Evolutionary conservation across 2,888 invertebrate genomes (phyloP).

Genomic region (Mesorhabditis belari): DNA sequence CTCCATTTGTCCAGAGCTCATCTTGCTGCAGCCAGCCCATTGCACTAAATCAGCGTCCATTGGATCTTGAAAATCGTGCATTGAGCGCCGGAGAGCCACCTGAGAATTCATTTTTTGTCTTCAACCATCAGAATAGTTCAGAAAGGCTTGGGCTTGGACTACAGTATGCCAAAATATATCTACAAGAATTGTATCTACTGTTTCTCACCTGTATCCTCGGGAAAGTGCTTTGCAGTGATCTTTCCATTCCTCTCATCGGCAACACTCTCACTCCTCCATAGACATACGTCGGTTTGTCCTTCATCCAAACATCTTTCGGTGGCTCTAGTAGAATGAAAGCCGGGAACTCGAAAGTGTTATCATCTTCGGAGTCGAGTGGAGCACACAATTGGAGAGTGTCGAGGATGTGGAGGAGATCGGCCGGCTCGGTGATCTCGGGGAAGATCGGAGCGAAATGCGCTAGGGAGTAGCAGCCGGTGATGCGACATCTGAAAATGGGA

Average conservation of each 20-base stretch:
- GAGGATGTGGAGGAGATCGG: constrained; percentile 65
- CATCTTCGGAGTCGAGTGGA: constrained; percentile 52
- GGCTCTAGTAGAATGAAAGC: constrained; percentile 59
- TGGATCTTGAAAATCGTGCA: constrained; percentile 58
- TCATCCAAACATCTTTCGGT: constrained; percentile 32
- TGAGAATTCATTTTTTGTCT: too few species aligned
- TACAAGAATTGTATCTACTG: constrained; percentile 59
- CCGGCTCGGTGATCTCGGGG: constrained; percentile 66
- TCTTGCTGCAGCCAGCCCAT: constrained; percentile 62
- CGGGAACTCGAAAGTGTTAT: constrained; percentile 65
- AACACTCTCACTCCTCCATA: constrained; percentile 47
- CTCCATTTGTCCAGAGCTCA: constrained; percentile 67
- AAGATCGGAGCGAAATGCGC: constrained; percentile 70
- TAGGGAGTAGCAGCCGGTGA: constrained; percentile 67
- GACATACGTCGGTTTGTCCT: constrained; percentile 28
- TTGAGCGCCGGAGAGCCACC: constrained; percentile 62
- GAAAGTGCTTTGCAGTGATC: constrained; percentile 66
- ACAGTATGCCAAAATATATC: background rate
- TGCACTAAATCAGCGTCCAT: constrained; percentile 67
- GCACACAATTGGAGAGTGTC: constrained; percentile 64
- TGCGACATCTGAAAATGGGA: constrained; percentile 58
- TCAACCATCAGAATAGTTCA: too few species aligned
- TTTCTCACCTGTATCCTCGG: constrained; percentile 61
- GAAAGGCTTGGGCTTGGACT: background rate
- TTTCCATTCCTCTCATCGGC: constrained; percentile 60